Conservation (phyloP, 2,797 vertebrate species). For the Catamblyrhynchus diadema region DNA sequence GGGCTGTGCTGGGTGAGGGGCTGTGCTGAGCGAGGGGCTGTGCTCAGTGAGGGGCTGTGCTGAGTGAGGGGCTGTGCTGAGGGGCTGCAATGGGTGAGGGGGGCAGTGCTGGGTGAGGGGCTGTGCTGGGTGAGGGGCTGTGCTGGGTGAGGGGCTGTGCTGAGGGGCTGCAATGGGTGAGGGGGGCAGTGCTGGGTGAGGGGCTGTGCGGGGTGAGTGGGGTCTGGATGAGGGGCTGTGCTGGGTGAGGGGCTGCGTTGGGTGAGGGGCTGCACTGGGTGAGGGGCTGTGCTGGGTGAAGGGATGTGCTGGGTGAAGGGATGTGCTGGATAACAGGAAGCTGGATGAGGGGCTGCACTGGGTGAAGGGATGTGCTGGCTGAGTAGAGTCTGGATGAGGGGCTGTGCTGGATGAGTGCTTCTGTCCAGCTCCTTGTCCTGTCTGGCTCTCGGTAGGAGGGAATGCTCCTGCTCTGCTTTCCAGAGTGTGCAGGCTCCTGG, state of each 20-base stretch:
- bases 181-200: not conserved
- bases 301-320: not conserved
- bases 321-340: no score
- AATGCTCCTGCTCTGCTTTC: not conserved
- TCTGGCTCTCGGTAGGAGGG: not conserved
- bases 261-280: not conserved
- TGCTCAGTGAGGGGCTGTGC: no score
- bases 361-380: not conserved
- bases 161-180: not conserved
- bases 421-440: rapidly evolving
- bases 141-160: not conserved
- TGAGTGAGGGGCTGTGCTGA: not conserved
- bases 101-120: not conserved
- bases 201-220: no score
- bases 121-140: not conserved
- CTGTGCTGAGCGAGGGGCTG: not conserved
- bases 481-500: not conserved
- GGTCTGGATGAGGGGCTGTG: not conserved
- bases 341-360: rapidly evolving
- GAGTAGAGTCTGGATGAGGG: not conserved
- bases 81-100: not conserved
- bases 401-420: not conserved
- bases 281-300: not conserved
- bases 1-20: not conserved
- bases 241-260: not conserved